phyloP scores from a whole-genome alignment of 2,797 vertebrate species.

The Halcyon smyrnensis region DNA sequence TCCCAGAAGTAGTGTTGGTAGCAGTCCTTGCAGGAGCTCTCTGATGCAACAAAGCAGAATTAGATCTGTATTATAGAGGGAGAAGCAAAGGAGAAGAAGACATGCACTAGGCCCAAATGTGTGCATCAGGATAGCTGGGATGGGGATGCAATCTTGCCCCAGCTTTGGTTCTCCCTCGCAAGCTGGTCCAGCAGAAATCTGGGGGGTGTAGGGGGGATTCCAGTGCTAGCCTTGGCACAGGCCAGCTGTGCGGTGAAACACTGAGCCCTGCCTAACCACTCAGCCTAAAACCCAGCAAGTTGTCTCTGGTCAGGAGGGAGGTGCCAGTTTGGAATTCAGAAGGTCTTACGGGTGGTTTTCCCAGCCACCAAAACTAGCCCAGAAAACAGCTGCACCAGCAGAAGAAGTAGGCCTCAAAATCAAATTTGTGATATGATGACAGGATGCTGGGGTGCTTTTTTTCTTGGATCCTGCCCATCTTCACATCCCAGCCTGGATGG shows the following conservation, averaged over 20 bases:
- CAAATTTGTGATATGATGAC: fast-evolving
- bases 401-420: background rate
- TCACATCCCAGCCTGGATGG: background rate
- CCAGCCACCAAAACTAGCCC: background rate
- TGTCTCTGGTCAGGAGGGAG: background rate
- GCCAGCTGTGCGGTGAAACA: background rate
- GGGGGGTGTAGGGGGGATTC: background rate
- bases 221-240: background rate
- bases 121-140: fast-evolving
- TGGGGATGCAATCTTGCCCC: fast-evolving
- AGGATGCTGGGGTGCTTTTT: background rate
- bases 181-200: background rate
- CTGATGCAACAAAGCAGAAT: fast-evolving
- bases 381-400: background rate
- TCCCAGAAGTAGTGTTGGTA: background rate
- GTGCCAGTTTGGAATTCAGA: background rate
- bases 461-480: background rate
- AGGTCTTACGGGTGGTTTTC: background rate
- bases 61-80: background rate
- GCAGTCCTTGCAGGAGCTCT: background rate
- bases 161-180: fast-evolving
- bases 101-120: fast-evolving
- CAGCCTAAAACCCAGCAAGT: fast-evolving
- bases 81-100: background rate
- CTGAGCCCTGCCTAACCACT: background rate